Percentiles rank a stretch among this genome's conserved stretches.
These are phyloP conservation scores for Zoanthus gigantus DNA, from an alignment of 92 coral and sea anemone species.

Conservation along the genomic window DNA sequence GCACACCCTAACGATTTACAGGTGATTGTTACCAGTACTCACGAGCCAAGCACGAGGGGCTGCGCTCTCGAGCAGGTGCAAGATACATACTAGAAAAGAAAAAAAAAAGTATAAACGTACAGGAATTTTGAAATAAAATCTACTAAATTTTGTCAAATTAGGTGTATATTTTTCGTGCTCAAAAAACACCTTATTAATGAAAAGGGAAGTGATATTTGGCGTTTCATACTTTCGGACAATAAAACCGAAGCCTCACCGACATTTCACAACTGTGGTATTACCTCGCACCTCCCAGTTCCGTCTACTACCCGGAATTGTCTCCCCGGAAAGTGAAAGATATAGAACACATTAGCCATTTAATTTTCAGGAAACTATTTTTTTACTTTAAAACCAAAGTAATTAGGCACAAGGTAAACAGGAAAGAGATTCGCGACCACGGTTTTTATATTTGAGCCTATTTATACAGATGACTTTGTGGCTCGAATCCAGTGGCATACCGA, in stretches of 20 bases:
- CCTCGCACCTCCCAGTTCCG: not conserved
- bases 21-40: not conserved
- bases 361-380: not conserved
- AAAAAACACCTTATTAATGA: not conserved
- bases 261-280: not conserved
- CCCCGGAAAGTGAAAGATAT: not conserved
- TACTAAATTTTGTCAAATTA: too few species aligned
- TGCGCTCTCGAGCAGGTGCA: not conserved
- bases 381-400: too few species aligned
- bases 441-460: too few species aligned
- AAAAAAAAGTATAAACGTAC: too few species aligned
- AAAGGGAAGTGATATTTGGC: not conserved
- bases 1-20: too few species aligned
- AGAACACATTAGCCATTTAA: not conserved
- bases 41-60: not conserved
- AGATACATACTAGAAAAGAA: too few species aligned
- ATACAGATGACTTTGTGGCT: too few species aligned
- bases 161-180: not conserved
- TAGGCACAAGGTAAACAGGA: too few species aligned
- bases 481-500: too few species aligned
- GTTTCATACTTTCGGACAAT: not conserved
- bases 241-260: not conserved
- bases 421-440: too few species aligned
- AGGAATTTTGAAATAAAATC: too few species aligned
- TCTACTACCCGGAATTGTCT: not conserved